A percentile compares a stretch with the other conserved stretches of the same genome.
phyloP scores from a whole-genome alignment of 2,113 vertebrate species.

The Anarhynchus alexandrinus region DNA sequence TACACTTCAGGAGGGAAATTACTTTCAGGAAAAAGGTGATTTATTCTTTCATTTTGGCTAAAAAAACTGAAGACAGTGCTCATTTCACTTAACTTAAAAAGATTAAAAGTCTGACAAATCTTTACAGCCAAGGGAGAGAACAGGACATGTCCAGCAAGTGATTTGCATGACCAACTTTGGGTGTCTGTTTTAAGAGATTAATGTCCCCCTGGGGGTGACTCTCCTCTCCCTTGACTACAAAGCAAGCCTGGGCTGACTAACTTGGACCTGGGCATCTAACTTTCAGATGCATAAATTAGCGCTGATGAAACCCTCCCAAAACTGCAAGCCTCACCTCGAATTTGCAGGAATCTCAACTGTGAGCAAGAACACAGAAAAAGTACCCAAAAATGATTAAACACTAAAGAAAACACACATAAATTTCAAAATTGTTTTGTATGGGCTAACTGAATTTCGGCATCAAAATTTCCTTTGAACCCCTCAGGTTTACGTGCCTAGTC shows the following conservation, averaged over 20 bases:
- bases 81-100: background rate
- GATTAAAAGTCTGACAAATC: background rate
- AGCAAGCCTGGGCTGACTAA: conserved; percentile 16
- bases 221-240: conserved; percentile 13
- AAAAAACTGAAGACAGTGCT: background rate
- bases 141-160: background rate
- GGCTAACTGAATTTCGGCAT: background rate
- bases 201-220: background rate
- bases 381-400: background rate
- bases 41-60: background rate
- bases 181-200: background rate
- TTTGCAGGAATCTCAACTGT: background rate
- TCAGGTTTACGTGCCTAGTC: background rate
- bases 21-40: background rate
- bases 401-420: background rate
- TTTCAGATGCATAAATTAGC: conserved; percentile 3
- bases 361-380: background rate
- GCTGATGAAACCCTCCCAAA: conserved; percentile 16
- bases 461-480: background rate
- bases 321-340: background rate
- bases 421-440: background rate
- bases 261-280: background rate
- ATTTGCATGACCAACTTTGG: background rate
- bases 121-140: background rate
- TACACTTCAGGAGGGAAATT: background rate